A percentile compares a stretch with the other conserved stretches of the same genome.
Evolutionary conservation across 2,888 invertebrate genomes (phyloP).

Genomic region (Rhingia campestris): DNA sequence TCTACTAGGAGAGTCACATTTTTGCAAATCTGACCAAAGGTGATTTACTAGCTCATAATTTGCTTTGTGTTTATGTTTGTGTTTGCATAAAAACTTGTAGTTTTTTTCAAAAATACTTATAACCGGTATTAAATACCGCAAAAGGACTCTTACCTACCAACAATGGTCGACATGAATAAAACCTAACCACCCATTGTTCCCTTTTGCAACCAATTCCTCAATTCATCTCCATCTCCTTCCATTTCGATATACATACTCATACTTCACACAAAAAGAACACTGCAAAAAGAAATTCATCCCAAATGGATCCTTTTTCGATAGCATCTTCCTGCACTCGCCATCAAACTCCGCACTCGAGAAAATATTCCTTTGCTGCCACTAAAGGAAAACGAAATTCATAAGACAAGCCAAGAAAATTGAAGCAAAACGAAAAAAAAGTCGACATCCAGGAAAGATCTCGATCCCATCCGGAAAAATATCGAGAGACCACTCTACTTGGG

Average conservation of each 20-base stretch:
- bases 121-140: slow-evolving; percentile 30
- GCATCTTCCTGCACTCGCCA: slow-evolving; percentile 36
- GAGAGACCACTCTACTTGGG: slow-evolving; percentile 61
- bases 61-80: no score
- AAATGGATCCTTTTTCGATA: slow-evolving; percentile 38
- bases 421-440: slow-evolving; percentile 51
- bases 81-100: no score
- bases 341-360: neutral
- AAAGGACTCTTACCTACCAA: slow-evolving; percentile 18
- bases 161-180: slow-evolving; percentile 19
- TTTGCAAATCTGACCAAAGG: no score
- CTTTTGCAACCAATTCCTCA: slow-evolving; percentile 9
- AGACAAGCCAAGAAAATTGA: slow-evolving; percentile 61
- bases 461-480: slow-evolving; percentile 70
- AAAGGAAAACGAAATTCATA: slow-evolving; percentile 54
- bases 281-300: slow-evolving; percentile 14
- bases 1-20: no score
- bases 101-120: no score
- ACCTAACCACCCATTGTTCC: slow-evolving; percentile 9
- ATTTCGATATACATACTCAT: neutral
- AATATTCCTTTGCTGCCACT: slow-evolving; percentile 40
- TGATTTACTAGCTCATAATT: no score
- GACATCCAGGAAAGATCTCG: slow-evolving; percentile 68
- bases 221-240: slow-evolving; percentile 3
- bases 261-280: slow-evolving; percentile 17